A percentile compares a stretch with the other conserved stretches of the same genome.
Evolutionary conservation across 2,888 invertebrate genomes (phyloP).

Genomic region (Adelognathus sp.): DNA sequence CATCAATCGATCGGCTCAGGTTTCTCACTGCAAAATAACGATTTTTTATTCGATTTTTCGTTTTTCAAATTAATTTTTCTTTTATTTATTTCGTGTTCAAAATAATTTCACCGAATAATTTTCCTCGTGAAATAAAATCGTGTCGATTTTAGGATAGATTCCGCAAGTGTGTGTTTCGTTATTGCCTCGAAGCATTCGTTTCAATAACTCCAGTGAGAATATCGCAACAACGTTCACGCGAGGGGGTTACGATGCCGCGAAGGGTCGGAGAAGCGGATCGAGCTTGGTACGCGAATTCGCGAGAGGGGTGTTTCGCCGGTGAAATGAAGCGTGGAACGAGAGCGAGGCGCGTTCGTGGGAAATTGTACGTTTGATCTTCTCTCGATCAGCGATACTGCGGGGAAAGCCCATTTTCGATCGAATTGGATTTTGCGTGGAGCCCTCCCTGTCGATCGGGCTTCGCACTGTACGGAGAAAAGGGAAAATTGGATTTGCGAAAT

Average conservation of each 20-base stretch:
- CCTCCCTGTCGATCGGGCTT: neutral
- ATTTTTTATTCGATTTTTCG: neutral
- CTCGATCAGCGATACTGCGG: neutral
- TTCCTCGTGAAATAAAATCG: neutral
- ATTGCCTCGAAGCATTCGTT: neutral
- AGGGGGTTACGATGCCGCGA: neutral
- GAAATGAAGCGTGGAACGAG: conserved; percentile 3
- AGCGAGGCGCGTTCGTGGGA: neutral
- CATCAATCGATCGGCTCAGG: neutral
- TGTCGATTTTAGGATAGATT: no score
- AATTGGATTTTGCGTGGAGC: neutral
- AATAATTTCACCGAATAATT: neutral
- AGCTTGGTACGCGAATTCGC: neutral
- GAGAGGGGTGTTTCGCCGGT: conserved; percentile 12
- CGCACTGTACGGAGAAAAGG: no score
- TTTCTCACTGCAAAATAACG: neutral
- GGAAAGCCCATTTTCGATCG: neutral
- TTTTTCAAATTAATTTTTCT: neutral
- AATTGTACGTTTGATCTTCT: neutral
- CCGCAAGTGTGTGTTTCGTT: no score
- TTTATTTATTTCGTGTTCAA: no score
- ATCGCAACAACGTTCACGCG: neutral
- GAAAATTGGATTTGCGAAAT: neutral
- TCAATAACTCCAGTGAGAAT: neutral
- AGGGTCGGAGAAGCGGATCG: neutral